phyloP scores from a whole-genome alignment of 1,140 invertebrate genomes.

The Heliconius eleuchia region DNA sequence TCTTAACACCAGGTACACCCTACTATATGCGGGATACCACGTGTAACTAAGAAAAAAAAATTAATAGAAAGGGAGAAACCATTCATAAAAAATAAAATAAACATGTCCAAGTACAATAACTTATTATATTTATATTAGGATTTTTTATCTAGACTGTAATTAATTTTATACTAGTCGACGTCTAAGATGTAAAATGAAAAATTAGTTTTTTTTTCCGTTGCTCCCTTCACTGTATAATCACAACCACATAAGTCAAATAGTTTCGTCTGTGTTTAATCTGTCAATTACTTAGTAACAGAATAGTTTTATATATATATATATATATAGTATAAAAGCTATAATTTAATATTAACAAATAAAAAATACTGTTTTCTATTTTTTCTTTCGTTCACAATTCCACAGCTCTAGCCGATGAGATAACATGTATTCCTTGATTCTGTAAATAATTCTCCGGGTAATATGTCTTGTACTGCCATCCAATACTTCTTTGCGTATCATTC shows the following conservation, averaged over 20 bases:
- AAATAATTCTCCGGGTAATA: slow-evolving; percentile 51
- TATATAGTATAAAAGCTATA: background rate
- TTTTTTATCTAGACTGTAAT: too few species aligned
- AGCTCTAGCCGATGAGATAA: slow-evolving; percentile 19
- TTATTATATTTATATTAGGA: too few species aligned
- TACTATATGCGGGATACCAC: background rate
- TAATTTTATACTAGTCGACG: too few species aligned
- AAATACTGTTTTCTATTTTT: background rate
- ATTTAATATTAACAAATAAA: background rate
- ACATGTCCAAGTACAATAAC: too few species aligned
- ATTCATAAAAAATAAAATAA: too few species aligned
- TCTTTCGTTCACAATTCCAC: background rate
- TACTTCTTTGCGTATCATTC: slow-evolving; percentile 62
- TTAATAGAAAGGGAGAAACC: too few species aligned
- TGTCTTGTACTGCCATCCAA: slow-evolving; percentile 65
- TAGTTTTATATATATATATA: background rate
- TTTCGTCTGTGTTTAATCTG: background rate
- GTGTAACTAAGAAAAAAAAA: too few species aligned
- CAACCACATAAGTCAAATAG: too few species aligned
- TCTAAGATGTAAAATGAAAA: too few species aligned
- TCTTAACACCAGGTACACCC: background rate
- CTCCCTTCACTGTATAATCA: too few species aligned
- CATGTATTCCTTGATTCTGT: slow-evolving; percentile 16
- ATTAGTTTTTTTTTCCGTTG: too few species aligned
- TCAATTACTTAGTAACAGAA: background rate